Conservation (phyloP, 2,888 invertebrate species). For the Euclidia mi region DNA sequence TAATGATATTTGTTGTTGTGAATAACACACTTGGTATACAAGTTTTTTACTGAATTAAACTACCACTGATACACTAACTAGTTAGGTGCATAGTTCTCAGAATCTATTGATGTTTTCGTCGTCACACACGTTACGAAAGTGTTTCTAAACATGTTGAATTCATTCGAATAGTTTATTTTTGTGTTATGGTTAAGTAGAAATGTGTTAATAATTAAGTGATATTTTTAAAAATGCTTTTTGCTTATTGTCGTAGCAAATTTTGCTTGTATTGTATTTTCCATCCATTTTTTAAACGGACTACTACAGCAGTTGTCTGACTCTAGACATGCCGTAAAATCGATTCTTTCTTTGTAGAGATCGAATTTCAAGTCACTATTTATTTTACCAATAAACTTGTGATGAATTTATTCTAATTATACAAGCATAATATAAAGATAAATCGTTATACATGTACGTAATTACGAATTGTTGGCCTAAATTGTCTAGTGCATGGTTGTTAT, state of each 20-base stretch:
- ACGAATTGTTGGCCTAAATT: constrained; percentile 2
- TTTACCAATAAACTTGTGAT: constrained; percentile 1
- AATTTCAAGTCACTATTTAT: background rate
- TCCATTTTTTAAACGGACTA: constrained; percentile 30
- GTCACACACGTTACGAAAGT: constrained; percentile 56
- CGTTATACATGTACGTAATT: background rate
- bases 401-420: background rate
- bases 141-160: constrained; percentile 83
- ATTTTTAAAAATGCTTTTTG: constrained; percentile 64
- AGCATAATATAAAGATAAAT: constrained; percentile 6
- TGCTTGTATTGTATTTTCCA: constrained; percentile 37
- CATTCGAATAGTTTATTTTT: constrained; percentile 88
- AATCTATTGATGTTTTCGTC: constrained; percentile 52
- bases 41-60: constrained; percentile 60
- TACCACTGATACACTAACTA: constrained; percentile 53
- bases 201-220: constrained; percentile 73
- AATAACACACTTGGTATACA: constrained; percentile 64
- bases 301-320: constrained; percentile 15
- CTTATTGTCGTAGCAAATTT: constrained; percentile 60
- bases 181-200: constrained; percentile 75
- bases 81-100: constrained; percentile 39
- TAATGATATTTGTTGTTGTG: constrained; percentile 63
- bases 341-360: constrained; percentile 3
- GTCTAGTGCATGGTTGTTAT: constrained; percentile 5
- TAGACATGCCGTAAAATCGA: constrained; percentile 29